phyloP scores from a whole-genome alignment of 1,140 invertebrate genomes.

The Neodiprion virginianus region DNA sequence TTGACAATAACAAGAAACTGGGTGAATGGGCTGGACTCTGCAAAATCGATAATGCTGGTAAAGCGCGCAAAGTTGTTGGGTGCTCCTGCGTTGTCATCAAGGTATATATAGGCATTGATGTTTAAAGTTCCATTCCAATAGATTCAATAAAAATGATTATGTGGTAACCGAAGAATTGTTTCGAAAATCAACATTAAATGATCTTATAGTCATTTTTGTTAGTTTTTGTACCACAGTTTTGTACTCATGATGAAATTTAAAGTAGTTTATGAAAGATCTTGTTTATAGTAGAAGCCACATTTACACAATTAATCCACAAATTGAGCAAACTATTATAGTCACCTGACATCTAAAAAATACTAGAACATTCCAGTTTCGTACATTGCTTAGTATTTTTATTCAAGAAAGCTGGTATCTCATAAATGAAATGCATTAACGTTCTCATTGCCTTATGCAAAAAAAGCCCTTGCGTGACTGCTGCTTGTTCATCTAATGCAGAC shows the following conservation, averaged over 20 bases:
- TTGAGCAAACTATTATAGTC: too few relatives aligned
- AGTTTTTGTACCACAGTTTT: too few relatives aligned
- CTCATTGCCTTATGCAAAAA: background rate
- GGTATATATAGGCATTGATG: conserved; percentile 58
- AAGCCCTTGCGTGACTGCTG: too few relatives aligned
- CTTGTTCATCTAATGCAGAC: background rate
- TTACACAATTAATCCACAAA: too few relatives aligned
- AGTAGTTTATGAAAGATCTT: too few relatives aligned
- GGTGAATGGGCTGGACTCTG: conserved; percentile 99
- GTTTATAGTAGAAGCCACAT: too few relatives aligned
- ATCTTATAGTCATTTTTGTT: conserved; percentile 20
- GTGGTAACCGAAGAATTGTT: too few relatives aligned
- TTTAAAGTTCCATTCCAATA: background rate
- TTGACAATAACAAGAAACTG: conserved; percentile 98
- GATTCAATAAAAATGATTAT: too few relatives aligned
- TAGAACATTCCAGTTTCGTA: too few relatives aligned
- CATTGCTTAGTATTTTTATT: background rate
- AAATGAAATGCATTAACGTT: background rate
- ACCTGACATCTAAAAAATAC: too few relatives aligned
- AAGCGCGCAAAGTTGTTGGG: conserved; percentile 97
- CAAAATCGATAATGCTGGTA: conserved; percentile 99
- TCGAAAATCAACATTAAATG: conserved; percentile 26
- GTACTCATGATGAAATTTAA: too few relatives aligned
- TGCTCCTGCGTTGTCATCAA: conserved; percentile 98
- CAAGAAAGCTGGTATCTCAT: conserved; percentile 4